Evolutionary conservation across 2,113 vertebrate species (phyloP).

Genomic region (Cyanistes caeruleus): DNA sequence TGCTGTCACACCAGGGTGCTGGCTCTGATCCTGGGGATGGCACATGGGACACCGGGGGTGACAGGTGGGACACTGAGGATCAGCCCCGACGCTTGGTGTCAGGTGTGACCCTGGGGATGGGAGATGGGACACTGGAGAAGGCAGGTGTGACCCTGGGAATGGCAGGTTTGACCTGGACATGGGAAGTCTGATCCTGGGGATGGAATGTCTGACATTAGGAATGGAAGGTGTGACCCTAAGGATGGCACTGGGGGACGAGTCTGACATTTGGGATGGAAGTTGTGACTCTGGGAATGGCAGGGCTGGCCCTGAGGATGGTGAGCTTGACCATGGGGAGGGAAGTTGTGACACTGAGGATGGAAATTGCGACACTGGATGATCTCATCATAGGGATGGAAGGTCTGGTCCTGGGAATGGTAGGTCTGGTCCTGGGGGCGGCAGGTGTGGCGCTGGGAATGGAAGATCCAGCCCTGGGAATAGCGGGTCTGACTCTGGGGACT

Average conservation of each 20-base stretch:
- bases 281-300: accelerated
- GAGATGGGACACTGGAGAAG: not conserved
- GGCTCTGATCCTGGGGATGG: not conserved
- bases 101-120: not conserved
- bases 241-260: not conserved
- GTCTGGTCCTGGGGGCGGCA: not conserved
- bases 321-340: too few relatives aligned
- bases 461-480: not conserved
- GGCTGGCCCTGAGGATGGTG: accelerated
- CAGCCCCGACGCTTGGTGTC: not conserved
- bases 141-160: not conserved
- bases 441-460: not conserved
- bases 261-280: accelerated
- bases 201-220: accelerated
- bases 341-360: not conserved
- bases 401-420: accelerated
- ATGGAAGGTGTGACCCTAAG: accelerated
- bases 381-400: accelerated
- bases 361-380: not conserved
- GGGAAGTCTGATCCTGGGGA: too few relatives aligned
- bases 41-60: not conserved
- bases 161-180: not conserved
- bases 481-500: accelerated
- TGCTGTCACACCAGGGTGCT: accelerated
- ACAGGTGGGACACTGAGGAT: not conserved